Base-by-base conservation (phyloP, 2,113 vertebrate genomes). In the Catagonus wagneri region DNA sequence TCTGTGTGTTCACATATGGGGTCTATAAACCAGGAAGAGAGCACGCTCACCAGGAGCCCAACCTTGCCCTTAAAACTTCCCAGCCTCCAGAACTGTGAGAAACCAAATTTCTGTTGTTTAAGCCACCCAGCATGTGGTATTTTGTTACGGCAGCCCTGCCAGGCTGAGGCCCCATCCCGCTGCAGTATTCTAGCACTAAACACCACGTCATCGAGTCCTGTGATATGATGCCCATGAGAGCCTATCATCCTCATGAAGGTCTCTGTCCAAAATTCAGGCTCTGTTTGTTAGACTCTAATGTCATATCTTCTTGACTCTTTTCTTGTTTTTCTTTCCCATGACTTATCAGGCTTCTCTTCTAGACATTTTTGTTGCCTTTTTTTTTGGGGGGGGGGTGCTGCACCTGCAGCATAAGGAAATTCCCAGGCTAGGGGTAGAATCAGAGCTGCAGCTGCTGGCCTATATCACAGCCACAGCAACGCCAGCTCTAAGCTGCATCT, bases 21-120 rank as follows among this genome's bases (percentile, higher is more conserved):
- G 12, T 71, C 29, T 17, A 19, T 17, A 65, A 75, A 34, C 83
- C 17, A 25, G 56, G 68, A 63, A 50, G 36, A 83, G 34, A 78
- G 39, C 16, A n/a, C n/a, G 34, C 34, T 72, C 71, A 72, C 25
- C n/a, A 34, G 72, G 39, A 75, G 15, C 23, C n/a, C 79, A 44
- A 32, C 65, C 19, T 79, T 79, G 15, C 23, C 32, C 65, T 66
- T 79, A 63, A 34, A 34, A 60, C n/a, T 32, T 63, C 50, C 25
- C 29, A 71, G 87, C 44, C 60, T 71, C 19, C 15, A 65, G 25
- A 76, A 85, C 66, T 36, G 22, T 93, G 61, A 71, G 44, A 86
- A 86, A 69, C 81, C 81, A 61, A 81, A 50, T 61, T 78, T 79
- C 39, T 68, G 52, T 86, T 93, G 66, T 69, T 81, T 76, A n/a